Conservation (phyloP, 1,140 invertebrate species). For the Hestina assimilis region DNA sequence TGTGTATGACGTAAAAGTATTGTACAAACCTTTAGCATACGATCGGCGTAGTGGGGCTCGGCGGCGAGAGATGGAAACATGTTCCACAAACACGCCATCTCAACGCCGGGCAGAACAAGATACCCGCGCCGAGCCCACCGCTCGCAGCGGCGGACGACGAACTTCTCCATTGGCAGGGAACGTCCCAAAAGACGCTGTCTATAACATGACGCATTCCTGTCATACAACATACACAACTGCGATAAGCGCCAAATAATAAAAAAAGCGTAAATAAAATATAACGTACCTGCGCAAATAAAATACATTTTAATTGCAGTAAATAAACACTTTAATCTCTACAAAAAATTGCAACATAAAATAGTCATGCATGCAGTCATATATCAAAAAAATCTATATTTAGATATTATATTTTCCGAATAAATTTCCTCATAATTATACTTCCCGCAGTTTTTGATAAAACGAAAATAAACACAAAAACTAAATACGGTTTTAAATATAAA, state of each 20-base stretch:
- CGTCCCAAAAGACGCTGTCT: constrained; percentile 97
- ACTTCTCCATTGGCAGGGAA: constrained; percentile 98
- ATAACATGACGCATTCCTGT: constrained; percentile 86
- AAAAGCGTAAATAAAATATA: constrained; percentile 7
- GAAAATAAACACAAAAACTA: too few species aligned
- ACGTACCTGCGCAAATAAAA: background rate
- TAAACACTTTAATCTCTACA: too few species aligned
- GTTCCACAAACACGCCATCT: constrained; percentile 97
- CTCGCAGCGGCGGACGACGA: constrained; percentile 90
- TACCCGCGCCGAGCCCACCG: constrained; percentile 87
- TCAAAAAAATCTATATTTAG: too few species aligned
- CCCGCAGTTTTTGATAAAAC: too few species aligned
- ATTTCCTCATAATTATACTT: too few species aligned
- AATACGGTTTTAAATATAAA: too few species aligned
- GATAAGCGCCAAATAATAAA: constrained; percentile 29
- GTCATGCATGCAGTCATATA: too few species aligned
- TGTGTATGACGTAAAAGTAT: too few species aligned
- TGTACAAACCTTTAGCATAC: constrained; percentile 83
- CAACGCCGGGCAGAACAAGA: constrained; percentile 89
- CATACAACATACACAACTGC: background rate
- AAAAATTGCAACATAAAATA: too few species aligned
- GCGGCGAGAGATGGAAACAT: constrained; percentile 91
- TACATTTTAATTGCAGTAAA: too few species aligned
- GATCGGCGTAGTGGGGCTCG: constrained; percentile 82
- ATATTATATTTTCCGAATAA: too few species aligned